Evolutionary conservation across 2,888 invertebrate species (phyloP), one percentile per base, ranked within the genome.

Genomic region (Elaeidobius kamerunicus): DNA sequence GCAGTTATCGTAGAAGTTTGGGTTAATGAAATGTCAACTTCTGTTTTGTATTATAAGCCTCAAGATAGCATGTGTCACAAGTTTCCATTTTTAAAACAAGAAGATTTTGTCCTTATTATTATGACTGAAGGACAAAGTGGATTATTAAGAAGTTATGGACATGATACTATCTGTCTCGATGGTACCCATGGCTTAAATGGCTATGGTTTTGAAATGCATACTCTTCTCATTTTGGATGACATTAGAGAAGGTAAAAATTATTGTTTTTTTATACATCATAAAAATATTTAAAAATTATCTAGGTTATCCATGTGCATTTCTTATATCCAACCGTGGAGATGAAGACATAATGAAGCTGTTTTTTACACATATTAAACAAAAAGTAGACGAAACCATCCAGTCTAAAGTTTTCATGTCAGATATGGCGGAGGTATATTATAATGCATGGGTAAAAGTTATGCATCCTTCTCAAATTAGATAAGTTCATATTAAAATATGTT

Each of bases 161-260:
- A n/a, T n/a, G n/a, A n/a, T n/a, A n/a, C n/a, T n/a, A n/a, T n/a
- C n/a, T n/a, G n/a, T n/a, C n/a, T n/a, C n/a, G n/a, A n/a, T n/a
- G n/a, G n/a, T n/a, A n/a, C n/a, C n/a, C 49, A 39, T 34, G 43
- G 43, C 9, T 14, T 43, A 7, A 44, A 43, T 18, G 14, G 9
- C 11, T 60, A 58, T 39, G 32, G 51, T 14, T 61, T 58, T 56
- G 50, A 61, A 17, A 15, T 60, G 17, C 27, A 40, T 17, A 60
- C 59, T 6, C 16, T 61, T 7, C 15, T 60, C 11, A 48, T 61
- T 7, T 27, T 61, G 14, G 56, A 58, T 32, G 58, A 41, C n/a
- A 27, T 41, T n/a, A 19, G 41, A 11, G 41, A 19, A 15, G 41
- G 41, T 7, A 7, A 11, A 15, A 35, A 15, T 6, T 45, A 36